Conservation (phyloP, 23 tunicate species). For the Halocynthia aurantium region DNA sequence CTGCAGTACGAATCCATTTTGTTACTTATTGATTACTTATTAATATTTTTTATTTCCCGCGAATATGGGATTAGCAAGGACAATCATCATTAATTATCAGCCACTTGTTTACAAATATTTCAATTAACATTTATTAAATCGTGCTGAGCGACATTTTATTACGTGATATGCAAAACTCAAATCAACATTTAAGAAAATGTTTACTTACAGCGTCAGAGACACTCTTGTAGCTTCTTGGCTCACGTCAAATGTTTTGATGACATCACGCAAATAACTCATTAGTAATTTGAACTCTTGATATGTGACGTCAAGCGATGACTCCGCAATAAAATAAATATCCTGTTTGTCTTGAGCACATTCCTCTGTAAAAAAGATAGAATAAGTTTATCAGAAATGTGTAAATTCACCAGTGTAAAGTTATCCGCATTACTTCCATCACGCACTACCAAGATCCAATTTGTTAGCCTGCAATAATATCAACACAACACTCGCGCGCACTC, state of each 20-base stretch:
- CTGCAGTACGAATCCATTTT: too few species aligned
- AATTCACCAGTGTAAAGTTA: too few species aligned
- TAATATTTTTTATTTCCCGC: neutral
- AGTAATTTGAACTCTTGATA: neutral
- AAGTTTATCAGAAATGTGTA: too few species aligned
- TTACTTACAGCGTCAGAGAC: constrained; percentile 13
- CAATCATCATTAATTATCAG: neutral
- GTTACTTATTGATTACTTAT: too few species aligned
- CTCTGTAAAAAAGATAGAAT: constrained; percentile 5
- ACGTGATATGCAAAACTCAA: too few species aligned
- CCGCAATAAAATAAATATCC: constrained; percentile 8
- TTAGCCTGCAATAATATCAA: too few species aligned
- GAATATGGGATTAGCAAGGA: neutral
- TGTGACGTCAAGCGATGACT: constrained; percentile 1
- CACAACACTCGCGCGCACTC: too few species aligned
- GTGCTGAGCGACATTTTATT: neutral
- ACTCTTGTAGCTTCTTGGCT: constrained; percentile 2
- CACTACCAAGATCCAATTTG: too few species aligned
- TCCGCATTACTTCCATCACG: too few species aligned
- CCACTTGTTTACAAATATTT: neutral
- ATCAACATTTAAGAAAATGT: neutral
- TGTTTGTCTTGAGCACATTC: neutral
- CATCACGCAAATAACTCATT: neutral
- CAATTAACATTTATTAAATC: neutral
- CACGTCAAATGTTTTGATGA: constrained; percentile 3